Conservation (phyloP, 2,797 vertebrate genomes). For the Lophius americanus region DNA sequence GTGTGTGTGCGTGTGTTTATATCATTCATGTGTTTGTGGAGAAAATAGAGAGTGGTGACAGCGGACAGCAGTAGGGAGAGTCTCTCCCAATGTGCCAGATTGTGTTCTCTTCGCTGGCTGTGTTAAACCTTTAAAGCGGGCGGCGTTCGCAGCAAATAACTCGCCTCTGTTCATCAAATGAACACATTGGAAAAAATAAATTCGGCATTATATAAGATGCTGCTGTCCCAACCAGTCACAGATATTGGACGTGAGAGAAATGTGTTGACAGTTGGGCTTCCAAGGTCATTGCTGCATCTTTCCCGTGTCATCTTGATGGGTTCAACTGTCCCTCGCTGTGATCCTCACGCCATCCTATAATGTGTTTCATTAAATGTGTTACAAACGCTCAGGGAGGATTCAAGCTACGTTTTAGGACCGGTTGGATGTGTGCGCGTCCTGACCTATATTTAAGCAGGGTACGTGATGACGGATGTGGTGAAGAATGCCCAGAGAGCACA, state of each 20-base stretch:
- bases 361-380: slow-evolving; percentile 56
- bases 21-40: slow-evolving; percentile 24
- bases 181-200: slow-evolving; percentile 35
- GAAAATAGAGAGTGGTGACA: slow-evolving; percentile 1
- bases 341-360: slow-evolving; percentile 27
- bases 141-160: slow-evolving; percentile 10
- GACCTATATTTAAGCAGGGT: slow-evolving; percentile 2
- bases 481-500: background rate
- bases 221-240: slow-evolving; percentile 11
- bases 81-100: slow-evolving; percentile 30
- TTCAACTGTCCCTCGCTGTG: background rate
- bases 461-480: background rate
- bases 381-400: slow-evolving; percentile 19
- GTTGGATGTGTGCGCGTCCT: slow-evolving; percentile 3
- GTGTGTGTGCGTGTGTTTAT: slow-evolving; percentile 20
- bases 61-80: slow-evolving; percentile 14
- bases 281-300: slow-evolving; percentile 55
- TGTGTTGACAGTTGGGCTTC: slow-evolving; percentile 32
- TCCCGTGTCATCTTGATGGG: slow-evolving; percentile 25
- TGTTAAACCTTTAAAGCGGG: slow-evolving; percentile 39
- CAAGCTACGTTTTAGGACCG: slow-evolving; percentile 8
- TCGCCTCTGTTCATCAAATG: slow-evolving; percentile 36
- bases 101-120: slow-evolving; percentile 37
- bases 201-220: slow-evolving; percentile 23
- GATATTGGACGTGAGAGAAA: slow-evolving; percentile 39